Base-by-base conservation (phyloP, 2,888 invertebrate species). In the Protonemura montana region DNA sequence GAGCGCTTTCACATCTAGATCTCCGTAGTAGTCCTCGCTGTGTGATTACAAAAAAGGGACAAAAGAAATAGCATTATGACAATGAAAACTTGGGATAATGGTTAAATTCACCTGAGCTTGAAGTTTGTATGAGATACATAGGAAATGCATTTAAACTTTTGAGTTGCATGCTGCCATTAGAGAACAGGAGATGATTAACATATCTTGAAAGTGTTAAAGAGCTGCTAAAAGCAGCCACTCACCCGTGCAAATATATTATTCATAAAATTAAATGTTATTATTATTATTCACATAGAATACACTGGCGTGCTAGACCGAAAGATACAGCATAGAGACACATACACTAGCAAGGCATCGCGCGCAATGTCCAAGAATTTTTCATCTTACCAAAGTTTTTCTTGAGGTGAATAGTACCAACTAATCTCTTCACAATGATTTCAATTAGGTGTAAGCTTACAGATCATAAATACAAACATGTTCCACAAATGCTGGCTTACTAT, bases 1-100 rank as follows among this genome's bases (percentile, higher is more conserved):
- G 90, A 97, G 93, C 87, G 96, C 95, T 92, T 97, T 97, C 89
- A 97, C 93, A 92, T 97, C 97, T 90, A 97, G 95, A 91, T 97
- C 97, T 89, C 97, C 97, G 92, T 97, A 97, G 93, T 97, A 97
- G 92, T 97, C 97, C 93, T 97, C 97, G 92, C 97, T 97, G 93
- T 89, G 90, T 89, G 89, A 89, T 87, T 87, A 87, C 86, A 84
- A 42, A 29, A 82, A 85, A 59, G 42, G 59, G 84, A 86, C 77
- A 86, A 85, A 85, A 87, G 35, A 59, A 84, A 84, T 26, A 25
- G 35, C 83, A 83, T 26, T 84, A 76, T 13, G 59, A 59, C 59
- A 21, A 59, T 59, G 59, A 59, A 59, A 59, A 59, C 13, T 59
- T 59, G 21, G 3, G 21, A 13, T 80, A 26, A 10, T 80, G 16